These are phyloP conservation scores for Clarias gariepinus DNA, from an alignment of 2,113 vertebrate genomes.

Conservation along the genomic window DNA sequence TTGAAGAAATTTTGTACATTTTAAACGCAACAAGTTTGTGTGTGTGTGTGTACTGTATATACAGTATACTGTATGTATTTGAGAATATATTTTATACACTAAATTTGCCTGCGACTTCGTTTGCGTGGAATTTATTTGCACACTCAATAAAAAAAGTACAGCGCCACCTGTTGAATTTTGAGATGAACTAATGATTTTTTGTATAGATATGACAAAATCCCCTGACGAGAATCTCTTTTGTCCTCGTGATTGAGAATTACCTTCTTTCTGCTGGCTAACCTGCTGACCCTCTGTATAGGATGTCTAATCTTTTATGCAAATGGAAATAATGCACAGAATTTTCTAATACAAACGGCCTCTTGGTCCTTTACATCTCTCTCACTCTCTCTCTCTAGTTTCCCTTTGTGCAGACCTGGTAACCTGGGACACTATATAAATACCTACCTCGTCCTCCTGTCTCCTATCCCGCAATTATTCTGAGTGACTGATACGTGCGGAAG, in stretches of 20 bases:
- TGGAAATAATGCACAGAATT: constrained; percentile 55
- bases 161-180: no score
- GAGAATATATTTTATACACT: no score
- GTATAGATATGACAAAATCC: constrained; percentile 1
- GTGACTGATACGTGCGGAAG: constrained; percentile 58
- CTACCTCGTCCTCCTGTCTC: constrained; percentile 42
- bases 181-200: no score
- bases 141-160: no score
- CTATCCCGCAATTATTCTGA: constrained; percentile 65
- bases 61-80: no score
- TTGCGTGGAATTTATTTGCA: no score
- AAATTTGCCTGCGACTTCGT: no score
- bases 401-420: constrained; percentile 44
- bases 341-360: constrained; percentile 45
- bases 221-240: constrained; percentile 59
- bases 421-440: constrained; percentile 52
- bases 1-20: no score
- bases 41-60: no score
- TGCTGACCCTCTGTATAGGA: constrained; percentile 62
- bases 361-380: not conserved
- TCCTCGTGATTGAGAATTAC: constrained; percentile 63
- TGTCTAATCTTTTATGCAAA: constrained; percentile 62
- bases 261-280: constrained; percentile 45
- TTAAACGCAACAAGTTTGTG: no score
- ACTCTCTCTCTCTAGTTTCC: constrained; percentile 14